phyloP scores from a whole-genome alignment of 2,113 vertebrate species.

The Eonycteris spelaea region DNA sequence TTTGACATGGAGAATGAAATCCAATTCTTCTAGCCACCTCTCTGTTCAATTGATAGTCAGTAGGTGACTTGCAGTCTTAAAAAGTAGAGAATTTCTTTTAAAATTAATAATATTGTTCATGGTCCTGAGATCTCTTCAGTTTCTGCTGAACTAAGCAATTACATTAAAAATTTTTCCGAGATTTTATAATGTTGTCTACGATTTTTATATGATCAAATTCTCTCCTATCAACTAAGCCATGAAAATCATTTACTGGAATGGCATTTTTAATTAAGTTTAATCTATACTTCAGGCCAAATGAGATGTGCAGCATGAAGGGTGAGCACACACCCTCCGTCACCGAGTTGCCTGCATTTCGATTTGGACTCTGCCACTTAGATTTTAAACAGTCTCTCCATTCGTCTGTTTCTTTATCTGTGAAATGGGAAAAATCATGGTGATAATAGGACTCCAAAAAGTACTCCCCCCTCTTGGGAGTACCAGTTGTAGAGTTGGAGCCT shows the following conservation, averaged over 20 bases:
- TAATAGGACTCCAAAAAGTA: neutral
- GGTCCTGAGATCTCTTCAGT: neutral
- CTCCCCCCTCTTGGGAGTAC: neutral
- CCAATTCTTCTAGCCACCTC: neutral
- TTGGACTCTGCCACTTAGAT: neutral
- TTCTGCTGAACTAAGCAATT: constrained; percentile 52
- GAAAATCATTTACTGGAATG: constrained; percentile 39
- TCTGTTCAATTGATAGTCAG: neutral
- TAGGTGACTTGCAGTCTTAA: neutral
- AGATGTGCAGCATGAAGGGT: neutral
- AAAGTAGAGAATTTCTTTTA: constrained; percentile 26
- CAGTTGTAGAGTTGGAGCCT: neutral
- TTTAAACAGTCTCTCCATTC: neutral
- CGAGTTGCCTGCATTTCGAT: neutral
- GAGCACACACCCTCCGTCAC: neutral
- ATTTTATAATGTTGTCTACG: constrained; percentile 31
- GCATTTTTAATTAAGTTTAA: constrained; percentile 42
- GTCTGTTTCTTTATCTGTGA: neutral
- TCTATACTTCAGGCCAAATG: neutral
- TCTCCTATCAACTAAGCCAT: constrained; percentile 34
- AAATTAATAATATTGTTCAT: neutral
- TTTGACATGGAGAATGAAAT: neutral
- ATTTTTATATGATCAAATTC: constrained; percentile 38
- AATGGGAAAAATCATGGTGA: neutral
- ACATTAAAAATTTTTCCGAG: neutral